Evolutionary conservation across 2,888 invertebrate species (phyloP), one percentile per base, ranked within the genome.

Genomic region (Euzetes globulus): DNA sequence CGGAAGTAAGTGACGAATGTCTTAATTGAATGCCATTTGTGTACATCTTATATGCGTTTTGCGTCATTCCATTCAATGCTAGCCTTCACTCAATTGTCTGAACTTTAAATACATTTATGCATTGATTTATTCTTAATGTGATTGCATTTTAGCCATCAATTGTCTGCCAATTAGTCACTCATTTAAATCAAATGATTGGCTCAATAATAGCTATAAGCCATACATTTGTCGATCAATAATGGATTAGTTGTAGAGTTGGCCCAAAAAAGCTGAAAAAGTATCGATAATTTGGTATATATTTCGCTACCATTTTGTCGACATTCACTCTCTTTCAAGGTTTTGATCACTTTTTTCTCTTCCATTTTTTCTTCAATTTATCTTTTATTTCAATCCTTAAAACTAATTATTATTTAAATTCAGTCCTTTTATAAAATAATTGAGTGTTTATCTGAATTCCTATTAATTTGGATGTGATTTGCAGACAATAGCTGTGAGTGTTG

Each of bases 241-340:
- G 47, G 47, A 47, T 47, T 47, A 47, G 47, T 47, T 47, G 47
- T 47, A 17, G 47, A 17, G 47, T 47, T 47, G 47, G 47, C 47
- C 47, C 47, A 47, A 47, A 47, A n/a, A 47, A n/a, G n/a, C 47
- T n/a, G 33, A 33, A 22, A 58, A 58, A 58, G 22, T 58, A 27
- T 58, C 58, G 58, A 58, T 58, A 58, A 58, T 58, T 58, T 58
- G 4, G 22, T 22, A 27, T 58, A 58, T 58, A 27, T 58, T 58
- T 58, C 33, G 33, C 58, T 58, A 58, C 58, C 58, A 58, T 58
- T 58, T 58, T 58, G 58, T 58, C 15, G n/a, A 25, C 25, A 33
- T 33, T 33, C 33, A n/a, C 47, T 47, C n/a, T 9, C 58, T 58
- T 58, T 58, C 58, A 58, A 58, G 58, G 58, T 58, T 58, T 58